These are phyloP conservation scores for Heliconius erato DNA, from an alignment of 2,888 invertebrate species.

Conservation along the genomic window DNA sequence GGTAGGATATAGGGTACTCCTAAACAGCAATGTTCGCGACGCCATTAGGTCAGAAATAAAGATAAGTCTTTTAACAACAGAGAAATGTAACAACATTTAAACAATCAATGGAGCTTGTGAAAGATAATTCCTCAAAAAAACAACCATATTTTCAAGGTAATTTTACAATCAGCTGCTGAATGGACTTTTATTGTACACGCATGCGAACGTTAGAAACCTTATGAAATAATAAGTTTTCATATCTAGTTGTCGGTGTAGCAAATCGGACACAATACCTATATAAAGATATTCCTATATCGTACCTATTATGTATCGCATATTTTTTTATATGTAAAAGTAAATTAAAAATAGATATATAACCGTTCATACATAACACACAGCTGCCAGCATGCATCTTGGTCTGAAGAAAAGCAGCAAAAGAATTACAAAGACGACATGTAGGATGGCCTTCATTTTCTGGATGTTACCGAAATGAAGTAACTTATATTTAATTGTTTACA, in stretches of 20 bases:
- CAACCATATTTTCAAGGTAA: too few species aligned
- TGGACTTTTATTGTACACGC: too few species aligned
- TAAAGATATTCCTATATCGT: background rate
- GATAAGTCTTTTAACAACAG: too few species aligned
- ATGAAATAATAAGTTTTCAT: background rate
- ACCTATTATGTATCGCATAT: background rate
- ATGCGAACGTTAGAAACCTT: background rate
- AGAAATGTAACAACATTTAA: too few species aligned
- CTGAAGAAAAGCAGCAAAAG: slow-evolving; percentile 61
- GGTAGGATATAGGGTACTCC: too few species aligned
- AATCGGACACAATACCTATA: background rate
- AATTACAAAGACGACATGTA: slow-evolving; percentile 61
- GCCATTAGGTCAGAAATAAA: too few species aligned
- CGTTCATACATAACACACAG: slow-evolving; percentile 55
- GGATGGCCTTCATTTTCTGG: slow-evolving; percentile 51
- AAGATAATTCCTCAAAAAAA: too few species aligned
- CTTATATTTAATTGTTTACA: background rate
- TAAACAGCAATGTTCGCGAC: too few species aligned
- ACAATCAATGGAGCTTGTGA: too few species aligned
- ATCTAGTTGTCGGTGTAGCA: background rate
- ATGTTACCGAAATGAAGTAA: background rate
- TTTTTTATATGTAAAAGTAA: background rate
- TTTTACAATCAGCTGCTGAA: too few species aligned
- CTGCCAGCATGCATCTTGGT: slow-evolving; percentile 55
- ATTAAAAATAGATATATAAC: background rate